These are phyloP conservation scores for Branchinecta lynchi DNA, from an alignment of 1,140 invertebrate species.

Conservation along the genomic window DNA sequence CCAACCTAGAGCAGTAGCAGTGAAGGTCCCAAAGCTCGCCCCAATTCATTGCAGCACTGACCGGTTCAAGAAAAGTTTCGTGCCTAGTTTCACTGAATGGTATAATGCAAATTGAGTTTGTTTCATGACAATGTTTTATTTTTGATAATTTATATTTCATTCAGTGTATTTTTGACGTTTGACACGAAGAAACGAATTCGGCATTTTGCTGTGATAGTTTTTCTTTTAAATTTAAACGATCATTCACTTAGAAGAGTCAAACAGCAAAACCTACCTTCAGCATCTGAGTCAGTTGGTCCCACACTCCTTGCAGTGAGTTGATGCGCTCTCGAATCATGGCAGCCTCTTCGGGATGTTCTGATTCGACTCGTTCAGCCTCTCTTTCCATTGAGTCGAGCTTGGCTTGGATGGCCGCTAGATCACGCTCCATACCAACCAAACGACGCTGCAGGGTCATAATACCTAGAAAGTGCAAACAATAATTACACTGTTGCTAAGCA, in stretches of 20 bases:
- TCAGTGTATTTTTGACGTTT: too few relatives aligned
- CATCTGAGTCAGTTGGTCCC: constrained; percentile 94
- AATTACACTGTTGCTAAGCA: neutral
- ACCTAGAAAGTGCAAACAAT: constrained; percentile 29
- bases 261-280: constrained; percentile 31
- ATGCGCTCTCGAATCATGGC: constrained; percentile 78
- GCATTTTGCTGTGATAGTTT: too few relatives aligned
- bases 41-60: too few relatives aligned
- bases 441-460: constrained; percentile 68
- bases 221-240: too few relatives aligned
- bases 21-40: too few relatives aligned
- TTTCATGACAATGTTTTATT: too few relatives aligned
- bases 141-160: too few relatives aligned
- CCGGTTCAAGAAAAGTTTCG: too few relatives aligned
- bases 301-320: constrained; percentile 72
- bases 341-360: constrained; percentile 91
- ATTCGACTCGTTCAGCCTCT: constrained; percentile 78
- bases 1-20: too few relatives aligned
- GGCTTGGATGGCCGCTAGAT: constrained; percentile 93
- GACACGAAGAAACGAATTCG: too few relatives aligned
- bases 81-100: too few relatives aligned
- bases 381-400: constrained; percentile 82
- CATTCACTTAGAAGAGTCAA: neutral
- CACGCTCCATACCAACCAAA: constrained; percentile 93
- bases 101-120: too few relatives aligned